These are phyloP conservation scores for Eulemur mongoz DNA, from an alignment of 2,797 vertebrate genomes.

Conservation along the genomic window DNA sequence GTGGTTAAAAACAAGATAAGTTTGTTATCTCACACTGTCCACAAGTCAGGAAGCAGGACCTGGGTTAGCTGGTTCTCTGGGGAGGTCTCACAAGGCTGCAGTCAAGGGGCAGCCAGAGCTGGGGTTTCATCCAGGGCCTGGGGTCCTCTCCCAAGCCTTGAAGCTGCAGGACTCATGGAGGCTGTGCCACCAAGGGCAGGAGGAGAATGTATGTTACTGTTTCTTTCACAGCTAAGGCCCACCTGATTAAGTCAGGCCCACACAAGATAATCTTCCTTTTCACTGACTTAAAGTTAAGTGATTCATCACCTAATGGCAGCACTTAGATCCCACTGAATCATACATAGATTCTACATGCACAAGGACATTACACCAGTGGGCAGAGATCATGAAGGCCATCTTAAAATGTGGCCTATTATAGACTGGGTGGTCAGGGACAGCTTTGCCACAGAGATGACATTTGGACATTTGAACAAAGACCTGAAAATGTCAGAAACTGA, in stretches of 20 bases:
- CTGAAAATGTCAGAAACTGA: neutral
- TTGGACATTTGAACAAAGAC: constrained; percentile 4
- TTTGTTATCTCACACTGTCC: neutral
- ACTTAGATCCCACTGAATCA: neutral
- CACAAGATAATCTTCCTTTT: neutral
- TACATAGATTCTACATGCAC: neutral
- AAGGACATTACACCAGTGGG: neutral
- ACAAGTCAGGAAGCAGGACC: neutral
- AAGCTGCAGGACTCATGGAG: neutral
- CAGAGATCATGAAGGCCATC: neutral
- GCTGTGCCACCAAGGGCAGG: neutral
- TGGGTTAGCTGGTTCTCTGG: neutral
- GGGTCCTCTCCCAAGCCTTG: neutral
- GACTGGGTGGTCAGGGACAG: neutral
- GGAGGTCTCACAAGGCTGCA: neutral
- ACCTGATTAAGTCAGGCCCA: neutral
- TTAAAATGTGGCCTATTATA: neutral
- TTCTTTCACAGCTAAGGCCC: neutral
- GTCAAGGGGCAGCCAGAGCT: neutral
- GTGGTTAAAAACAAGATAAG: neutral
- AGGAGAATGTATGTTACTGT: neutral
- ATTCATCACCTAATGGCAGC: neutral
- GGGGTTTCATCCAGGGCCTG: neutral
- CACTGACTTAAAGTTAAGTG: neutral
- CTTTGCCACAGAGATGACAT: neutral